Evolutionary conservation across 53 echinoderm and acorn worm species (phyloP).

Genomic region (Holothuria scabra): DNA sequence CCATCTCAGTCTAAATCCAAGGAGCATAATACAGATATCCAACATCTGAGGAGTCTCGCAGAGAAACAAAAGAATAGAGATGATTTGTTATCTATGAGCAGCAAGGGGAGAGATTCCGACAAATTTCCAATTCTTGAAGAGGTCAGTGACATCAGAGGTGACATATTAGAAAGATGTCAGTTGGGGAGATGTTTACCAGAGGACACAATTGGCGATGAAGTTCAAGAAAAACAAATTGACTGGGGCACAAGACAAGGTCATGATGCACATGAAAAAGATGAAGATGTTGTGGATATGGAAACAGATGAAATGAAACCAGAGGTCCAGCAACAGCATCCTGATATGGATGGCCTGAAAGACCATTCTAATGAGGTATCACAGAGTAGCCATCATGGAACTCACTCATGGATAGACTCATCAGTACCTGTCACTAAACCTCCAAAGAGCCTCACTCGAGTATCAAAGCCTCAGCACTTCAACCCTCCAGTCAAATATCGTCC

Average conservation of each 20-base stretch:
- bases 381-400: too few species aligned
- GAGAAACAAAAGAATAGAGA: conserved; percentile 33
- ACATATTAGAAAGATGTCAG: background rate
- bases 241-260: background rate
- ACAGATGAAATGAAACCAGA: background rate
- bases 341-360: background rate
- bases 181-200: conserved; percentile 18
- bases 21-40: conserved; percentile 7
- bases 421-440: background rate
- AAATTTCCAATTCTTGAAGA: background rate
- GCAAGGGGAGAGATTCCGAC: background rate
- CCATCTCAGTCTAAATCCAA: background rate
- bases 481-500: background rate
- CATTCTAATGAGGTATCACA: too few species aligned
- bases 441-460: background rate
- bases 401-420: too few species aligned
- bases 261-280: background rate
- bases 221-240: background rate
- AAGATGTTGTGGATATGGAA: background rate
- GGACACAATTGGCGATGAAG: background rate
- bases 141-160: background rate
- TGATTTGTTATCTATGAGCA: conserved; percentile 35
- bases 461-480: conserved; percentile 6
- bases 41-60: conserved; percentile 23
- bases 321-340: background rate